Conservation (phyloP, 1,140 invertebrate genomes). For the Drosophila simulans region DNA sequence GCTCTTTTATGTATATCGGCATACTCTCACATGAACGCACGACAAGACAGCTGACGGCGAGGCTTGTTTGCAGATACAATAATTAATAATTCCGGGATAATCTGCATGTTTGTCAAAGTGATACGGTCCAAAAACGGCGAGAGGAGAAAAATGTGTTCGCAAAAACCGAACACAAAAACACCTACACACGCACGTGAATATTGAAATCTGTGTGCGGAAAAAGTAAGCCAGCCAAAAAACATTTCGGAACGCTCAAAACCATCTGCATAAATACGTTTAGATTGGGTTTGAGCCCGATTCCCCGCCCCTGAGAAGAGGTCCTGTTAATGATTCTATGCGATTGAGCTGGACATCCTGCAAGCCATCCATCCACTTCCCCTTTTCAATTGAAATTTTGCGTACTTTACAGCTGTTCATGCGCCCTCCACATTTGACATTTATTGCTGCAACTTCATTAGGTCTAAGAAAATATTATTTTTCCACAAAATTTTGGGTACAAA, state of each 20-base stretch:
- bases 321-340: constrained; percentile 24
- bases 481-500: neutral
- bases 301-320: constrained; percentile 11
- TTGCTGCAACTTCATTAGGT: constrained; percentile 30
- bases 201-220: constrained; percentile 22
- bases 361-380: neutral
- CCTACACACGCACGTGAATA: constrained; percentile 23
- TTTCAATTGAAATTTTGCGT: neutral
- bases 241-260: constrained; percentile 19
- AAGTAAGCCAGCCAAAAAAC: constrained; percentile 24
- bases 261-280: constrained; percentile 72
- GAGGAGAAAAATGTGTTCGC: constrained; percentile 35
- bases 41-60: constrained; percentile 50
- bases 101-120: constrained; percentile 80
- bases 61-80: constrained; percentile 76
- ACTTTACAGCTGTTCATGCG: constrained; percentile 35
- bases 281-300: constrained; percentile 6
- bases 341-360: constrained; percentile 3
- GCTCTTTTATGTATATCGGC: constrained; percentile 32
- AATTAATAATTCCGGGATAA: constrained; percentile 82
- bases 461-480: constrained; percentile 26
- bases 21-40: constrained; percentile 7
- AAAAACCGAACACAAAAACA: constrained; percentile 45
- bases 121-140: constrained; percentile 60
- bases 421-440: constrained; percentile 30